Percentiles rank a stretch among this genome's conserved stretches.
phyloP scores from a whole-genome alignment of 2,888 invertebrate genomes.

The Macaria notata region DNA sequence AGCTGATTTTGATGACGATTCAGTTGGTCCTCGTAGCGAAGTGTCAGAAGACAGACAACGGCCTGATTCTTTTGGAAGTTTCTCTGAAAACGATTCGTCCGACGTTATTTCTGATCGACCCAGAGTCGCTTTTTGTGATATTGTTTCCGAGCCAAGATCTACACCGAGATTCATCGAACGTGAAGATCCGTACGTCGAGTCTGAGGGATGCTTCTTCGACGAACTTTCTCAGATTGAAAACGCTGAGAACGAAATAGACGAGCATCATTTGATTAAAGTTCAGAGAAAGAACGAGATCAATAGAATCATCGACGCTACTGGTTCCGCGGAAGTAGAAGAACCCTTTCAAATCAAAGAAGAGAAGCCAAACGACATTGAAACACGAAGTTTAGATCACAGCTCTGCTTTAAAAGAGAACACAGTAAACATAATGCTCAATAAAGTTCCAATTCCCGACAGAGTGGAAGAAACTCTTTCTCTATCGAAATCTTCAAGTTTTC shows the following conservation, averaged over 20 bases:
- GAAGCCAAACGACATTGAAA: constrained; percentile 59
- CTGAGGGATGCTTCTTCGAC: constrained; percentile 66
- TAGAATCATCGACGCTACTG: constrained; percentile 60
- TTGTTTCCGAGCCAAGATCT: constrained; percentile 70
- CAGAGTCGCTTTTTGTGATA: constrained; percentile 66
- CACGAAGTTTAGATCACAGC: constrained; percentile 56
- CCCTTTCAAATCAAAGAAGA: constrained; percentile 53
- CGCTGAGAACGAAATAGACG: constrained; percentile 71
- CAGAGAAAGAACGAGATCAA: constrained; percentile 77
- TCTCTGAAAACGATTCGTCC: constrained; percentile 77
- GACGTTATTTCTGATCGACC: constrained; percentile 65
- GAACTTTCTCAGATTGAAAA: constrained; percentile 65
- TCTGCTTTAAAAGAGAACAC: constrained; percentile 70
- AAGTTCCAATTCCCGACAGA: constrained; percentile 48
- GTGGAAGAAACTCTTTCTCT: constrained; percentile 52
- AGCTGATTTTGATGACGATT: constrained; percentile 75
- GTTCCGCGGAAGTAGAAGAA: constrained; percentile 52
- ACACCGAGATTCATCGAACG: constrained; percentile 74
- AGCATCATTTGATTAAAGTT: constrained; percentile 68
- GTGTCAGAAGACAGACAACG: constrained; percentile 72
- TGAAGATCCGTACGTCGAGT: constrained; percentile 74
- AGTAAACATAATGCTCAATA: constrained; percentile 68
- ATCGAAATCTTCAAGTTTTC: constrained; percentile 68
- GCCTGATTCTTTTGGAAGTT: constrained; percentile 75
- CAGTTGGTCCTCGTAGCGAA: constrained; percentile 74